Evolutionary conservation across 2,113 vertebrate species (phyloP).

Genomic region (Phalacrocorax aristotelis): DNA sequence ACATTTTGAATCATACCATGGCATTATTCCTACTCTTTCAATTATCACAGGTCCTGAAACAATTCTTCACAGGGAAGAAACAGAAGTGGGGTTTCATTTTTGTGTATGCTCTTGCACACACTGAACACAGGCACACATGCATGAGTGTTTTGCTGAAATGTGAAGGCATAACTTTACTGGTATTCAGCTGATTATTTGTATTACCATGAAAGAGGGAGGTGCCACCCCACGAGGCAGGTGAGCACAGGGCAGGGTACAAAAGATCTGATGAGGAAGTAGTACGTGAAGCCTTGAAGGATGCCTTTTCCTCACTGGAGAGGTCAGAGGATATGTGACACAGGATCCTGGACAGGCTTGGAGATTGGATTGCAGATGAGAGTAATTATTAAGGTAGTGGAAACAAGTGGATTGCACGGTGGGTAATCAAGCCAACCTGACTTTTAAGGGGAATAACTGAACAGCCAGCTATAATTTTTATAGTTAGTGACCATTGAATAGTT

Average conservation of each 20-base stretch:
- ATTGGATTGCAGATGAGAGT: not conserved
- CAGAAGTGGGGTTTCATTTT: not conserved
- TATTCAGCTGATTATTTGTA: not conserved
- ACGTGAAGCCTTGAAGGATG: not conserved
- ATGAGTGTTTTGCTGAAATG: not conserved
- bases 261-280: not conserved
- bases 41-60: not conserved
- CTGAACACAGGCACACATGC: not conserved
- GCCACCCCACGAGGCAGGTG: not conserved
- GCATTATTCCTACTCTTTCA: not conserved
- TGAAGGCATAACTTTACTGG: not conserved
- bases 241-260: not conserved
- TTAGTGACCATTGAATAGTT: not conserved
- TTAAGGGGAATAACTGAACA: not conserved
- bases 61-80: not conserved
- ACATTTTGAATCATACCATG: too few species aligned
- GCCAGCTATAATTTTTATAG: not conserved
- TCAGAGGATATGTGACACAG: not conserved
- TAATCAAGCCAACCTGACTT: not conserved
- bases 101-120: fast-evolving
- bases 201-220: not conserved
- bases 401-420: not conserved
- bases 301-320: not conserved
- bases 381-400: not conserved
- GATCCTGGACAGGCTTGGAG: not conserved